Conservation (phyloP, 53 echinoderm and acorn worm genomes). For the Holothuria scabra region DNA sequence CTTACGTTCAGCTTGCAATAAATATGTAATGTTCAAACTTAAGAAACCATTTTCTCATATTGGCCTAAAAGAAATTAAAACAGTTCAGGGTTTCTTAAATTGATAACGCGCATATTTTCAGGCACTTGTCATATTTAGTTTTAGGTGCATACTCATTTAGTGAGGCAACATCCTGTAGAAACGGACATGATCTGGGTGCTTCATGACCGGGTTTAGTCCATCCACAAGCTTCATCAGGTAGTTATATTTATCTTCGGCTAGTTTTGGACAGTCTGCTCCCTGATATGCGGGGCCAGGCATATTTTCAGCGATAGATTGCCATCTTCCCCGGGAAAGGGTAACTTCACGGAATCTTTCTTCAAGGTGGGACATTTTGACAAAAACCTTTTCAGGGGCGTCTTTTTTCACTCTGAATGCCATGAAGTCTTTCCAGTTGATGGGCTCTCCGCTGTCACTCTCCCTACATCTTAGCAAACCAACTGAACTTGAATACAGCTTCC, state of each 20-base stretch:
- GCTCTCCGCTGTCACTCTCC: background rate
- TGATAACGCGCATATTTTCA: too few relatives aligned
- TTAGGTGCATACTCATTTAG: too few relatives aligned
- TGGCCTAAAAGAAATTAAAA: too few relatives aligned
- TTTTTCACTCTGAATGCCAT: background rate
- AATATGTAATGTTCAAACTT: too few relatives aligned
- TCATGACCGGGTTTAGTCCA: background rate
- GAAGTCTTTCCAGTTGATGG: constrained; percentile 1
- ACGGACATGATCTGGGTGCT: background rate
- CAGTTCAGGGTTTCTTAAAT: too few relatives aligned
- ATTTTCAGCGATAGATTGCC: background rate
- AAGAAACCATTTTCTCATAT: too few relatives aligned
- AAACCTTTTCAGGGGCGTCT: background rate
- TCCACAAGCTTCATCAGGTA: constrained; percentile 14
- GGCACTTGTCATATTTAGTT: too few relatives aligned
- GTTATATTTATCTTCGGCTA: background rate
- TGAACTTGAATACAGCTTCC: background rate
- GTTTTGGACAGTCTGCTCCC: background rate
- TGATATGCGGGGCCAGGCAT: background rate
- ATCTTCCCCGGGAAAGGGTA: background rate
- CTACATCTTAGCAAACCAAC: background rate
- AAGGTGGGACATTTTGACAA: background rate
- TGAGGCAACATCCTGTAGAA: background rate
- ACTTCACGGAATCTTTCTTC: background rate
- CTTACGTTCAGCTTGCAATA: too few relatives aligned